Percentiles rank a stretch among this genome's conserved stretches.
Evolutionary conservation across 2,113 vertebrate genomes (phyloP).

Genomic region (Entosphenus tridentatus): DNA sequence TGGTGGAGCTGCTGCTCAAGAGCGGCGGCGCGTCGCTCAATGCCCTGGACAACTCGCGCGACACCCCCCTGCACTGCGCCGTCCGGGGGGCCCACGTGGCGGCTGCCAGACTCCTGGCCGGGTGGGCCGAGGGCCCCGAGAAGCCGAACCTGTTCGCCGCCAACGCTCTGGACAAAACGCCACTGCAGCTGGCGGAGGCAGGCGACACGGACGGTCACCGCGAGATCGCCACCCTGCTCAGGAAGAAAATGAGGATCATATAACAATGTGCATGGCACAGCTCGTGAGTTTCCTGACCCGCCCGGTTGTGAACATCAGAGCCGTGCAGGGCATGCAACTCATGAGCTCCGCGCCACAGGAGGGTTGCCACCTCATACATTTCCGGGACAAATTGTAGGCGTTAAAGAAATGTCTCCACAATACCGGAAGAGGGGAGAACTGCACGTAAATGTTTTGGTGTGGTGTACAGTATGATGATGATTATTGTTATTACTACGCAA

Average conservation of each 20-base stretch:
- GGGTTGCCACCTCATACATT: too few relatives aligned
- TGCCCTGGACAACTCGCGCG: slow-evolving; percentile 25
- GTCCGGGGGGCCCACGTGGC: slow-evolving; percentile 21
- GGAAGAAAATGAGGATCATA: slow-evolving; percentile 25
- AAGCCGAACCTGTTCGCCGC: slow-evolving; percentile 21
- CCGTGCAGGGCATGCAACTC: too few relatives aligned
- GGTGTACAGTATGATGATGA: too few relatives aligned
- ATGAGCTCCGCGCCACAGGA: too few relatives aligned
- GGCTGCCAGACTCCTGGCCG: slow-evolving; percentile 19
- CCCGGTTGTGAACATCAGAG: too few relatives aligned
- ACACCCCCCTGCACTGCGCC: slow-evolving; percentile 32
- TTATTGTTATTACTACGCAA: too few relatives aligned
- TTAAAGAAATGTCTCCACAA: too few relatives aligned
- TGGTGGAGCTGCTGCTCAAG: slow-evolving; percentile 19
- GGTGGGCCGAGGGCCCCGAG: slow-evolving; percentile 16
- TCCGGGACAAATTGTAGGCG: too few relatives aligned
- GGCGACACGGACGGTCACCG: slow-evolving; percentile 18
- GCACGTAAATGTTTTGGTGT: too few relatives aligned
- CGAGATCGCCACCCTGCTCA: slow-evolving; percentile 22
- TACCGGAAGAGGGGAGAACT: too few relatives aligned
- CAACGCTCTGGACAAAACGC: slow-evolving; percentile 30
- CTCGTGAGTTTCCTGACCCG: too few relatives aligned
- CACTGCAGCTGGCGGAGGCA: slow-evolving; percentile 27
- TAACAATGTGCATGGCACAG: too few relatives aligned
- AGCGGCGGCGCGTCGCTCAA: slow-evolving; percentile 23